A percentile compares a stretch with the other conserved stretches of the same genome.
Conservation (phyloP, 2,888 invertebrate species). For the Bellardia bayeri region DNA sequence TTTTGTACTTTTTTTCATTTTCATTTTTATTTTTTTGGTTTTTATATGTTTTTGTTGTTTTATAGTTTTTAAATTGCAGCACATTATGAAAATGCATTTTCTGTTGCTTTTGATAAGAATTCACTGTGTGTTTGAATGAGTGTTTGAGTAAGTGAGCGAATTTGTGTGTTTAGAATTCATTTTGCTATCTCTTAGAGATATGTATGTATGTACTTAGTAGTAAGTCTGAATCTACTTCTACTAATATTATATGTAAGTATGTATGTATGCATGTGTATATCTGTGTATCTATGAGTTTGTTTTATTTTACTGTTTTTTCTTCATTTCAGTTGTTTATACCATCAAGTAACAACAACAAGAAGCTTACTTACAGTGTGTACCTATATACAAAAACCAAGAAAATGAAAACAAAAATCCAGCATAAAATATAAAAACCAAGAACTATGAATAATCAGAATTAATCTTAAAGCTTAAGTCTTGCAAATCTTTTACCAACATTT, state of each 20-base stretch:
- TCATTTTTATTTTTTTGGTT: neutral
- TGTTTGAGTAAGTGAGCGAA: neutral
- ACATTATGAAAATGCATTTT: slow-evolving; percentile 71
- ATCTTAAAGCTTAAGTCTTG: slow-evolving; percentile 52
- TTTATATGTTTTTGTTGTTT: slow-evolving; percentile 33
- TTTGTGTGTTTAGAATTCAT: slow-evolving; percentile 2
- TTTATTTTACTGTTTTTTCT: slow-evolving; percentile 21
- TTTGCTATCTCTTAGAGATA: neutral
- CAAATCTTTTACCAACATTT: slow-evolving; percentile 40
- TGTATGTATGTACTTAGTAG: slow-evolving; percentile 7
- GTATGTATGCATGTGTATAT: neutral
- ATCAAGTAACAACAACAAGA: neutral
- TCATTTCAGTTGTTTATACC: slow-evolving; percentile 3
- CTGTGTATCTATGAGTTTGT: neutral
- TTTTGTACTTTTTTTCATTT: neutral
- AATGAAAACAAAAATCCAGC: neutral
- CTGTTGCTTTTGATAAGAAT: slow-evolving; percentile 64
- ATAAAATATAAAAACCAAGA: neutral
- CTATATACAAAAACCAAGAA: neutral
- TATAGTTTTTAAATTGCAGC: slow-evolving; percentile 69
- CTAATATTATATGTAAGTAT: neutral
- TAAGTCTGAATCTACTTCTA: neutral
- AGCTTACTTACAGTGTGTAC: neutral
- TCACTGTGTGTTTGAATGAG: neutral
- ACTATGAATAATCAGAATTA: slow-evolving; percentile 63